Percentiles rank a stretch among this genome's conserved stretches.
Evolutionary conservation across 1,140 invertebrate genomes (phyloP).

Genomic region (Scaptodrosophila lebanonensis): DNA sequence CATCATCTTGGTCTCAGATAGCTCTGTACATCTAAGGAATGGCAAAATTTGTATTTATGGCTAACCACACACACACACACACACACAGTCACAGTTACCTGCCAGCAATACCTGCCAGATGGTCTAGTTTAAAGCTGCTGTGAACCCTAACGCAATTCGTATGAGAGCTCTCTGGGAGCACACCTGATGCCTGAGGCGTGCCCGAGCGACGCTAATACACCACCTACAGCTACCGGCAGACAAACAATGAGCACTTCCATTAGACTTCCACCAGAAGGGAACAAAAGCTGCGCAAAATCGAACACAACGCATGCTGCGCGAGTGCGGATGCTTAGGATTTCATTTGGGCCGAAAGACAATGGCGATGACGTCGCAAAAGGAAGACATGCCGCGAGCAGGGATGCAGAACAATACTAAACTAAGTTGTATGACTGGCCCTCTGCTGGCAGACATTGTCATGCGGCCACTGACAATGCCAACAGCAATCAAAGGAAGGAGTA

Average conservation of each 20-base stretch:
- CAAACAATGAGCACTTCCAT: slow-evolving; percentile 22
- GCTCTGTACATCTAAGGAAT: no score
- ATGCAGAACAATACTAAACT: slow-evolving; percentile 44
- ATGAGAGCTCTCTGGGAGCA: background rate
- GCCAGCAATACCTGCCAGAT: slow-evolving; percentile 19
- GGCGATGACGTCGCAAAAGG: slow-evolving; percentile 40
- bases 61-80: background rate
- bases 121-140: background rate
- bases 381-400: slow-evolving; percentile 13
- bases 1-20: no score
- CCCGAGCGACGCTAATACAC: slow-evolving; percentile 17
- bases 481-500: no score
- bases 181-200: slow-evolving; percentile 26
- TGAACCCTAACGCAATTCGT: no score
- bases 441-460: slow-evolving; percentile 40
- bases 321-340: slow-evolving; percentile 10
- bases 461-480: slow-evolving; percentile 18
- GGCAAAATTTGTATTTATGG: background rate
- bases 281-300: slow-evolving; percentile 32
- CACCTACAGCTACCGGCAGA: slow-evolving; percentile 29
- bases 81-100: background rate
- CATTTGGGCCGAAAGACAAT: slow-evolving; percentile 24
- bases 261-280: no score
- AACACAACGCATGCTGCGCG: slow-evolving; percentile 37
- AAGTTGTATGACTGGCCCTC: slow-evolving; percentile 47